Conservation (phyloP, 2,888 invertebrate species). For the Melangyna quadrimaculata region DNA sequence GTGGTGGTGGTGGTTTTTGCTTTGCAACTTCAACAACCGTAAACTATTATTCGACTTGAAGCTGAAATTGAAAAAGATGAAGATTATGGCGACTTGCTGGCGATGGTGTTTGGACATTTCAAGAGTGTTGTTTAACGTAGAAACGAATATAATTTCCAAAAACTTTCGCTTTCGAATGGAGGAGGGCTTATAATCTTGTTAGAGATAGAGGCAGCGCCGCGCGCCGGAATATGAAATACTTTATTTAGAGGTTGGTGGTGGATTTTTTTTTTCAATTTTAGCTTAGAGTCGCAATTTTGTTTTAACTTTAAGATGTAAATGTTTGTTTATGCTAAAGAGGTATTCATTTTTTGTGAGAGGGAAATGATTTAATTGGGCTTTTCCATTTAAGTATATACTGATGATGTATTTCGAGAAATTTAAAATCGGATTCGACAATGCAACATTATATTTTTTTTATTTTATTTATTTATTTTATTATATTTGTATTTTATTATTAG, state of each 20-base stretch:
- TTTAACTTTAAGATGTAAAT: not conserved
- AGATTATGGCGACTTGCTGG: conserved; percentile 54
- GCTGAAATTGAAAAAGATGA: conserved; percentile 25
- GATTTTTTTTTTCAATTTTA: conserved; percentile 14
- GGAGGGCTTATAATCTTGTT: conserved; percentile 38
- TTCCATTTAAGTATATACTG: not conserved
- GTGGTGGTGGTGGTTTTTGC: not conserved
- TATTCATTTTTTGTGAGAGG: not conserved
- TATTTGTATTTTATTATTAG: no score
- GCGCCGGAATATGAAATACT: conserved; percentile 3
- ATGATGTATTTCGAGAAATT: not conserved
- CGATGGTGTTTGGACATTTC: conserved; percentile 37
- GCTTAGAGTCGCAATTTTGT: conserved; percentile 33
- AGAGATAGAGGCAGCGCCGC: conserved; percentile 1
- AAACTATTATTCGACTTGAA: conserved; percentile 41
- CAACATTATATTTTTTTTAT: no score
- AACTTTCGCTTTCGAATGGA: conserved; percentile 67
- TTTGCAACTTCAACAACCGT: conserved; percentile 17
- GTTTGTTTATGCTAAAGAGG: conserved; percentile 27
- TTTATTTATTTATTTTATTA: no score
- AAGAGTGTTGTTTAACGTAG: conserved; percentile 22
- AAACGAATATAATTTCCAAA: conserved; percentile 53
- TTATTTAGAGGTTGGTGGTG: conserved; percentile 45
- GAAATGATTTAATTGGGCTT: conserved; percentile 33
- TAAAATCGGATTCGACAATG: conserved; percentile 26